These are phyloP conservation scores for Anguilla japonica DNA, from an alignment of 2,113 vertebrate genomes.

Conservation along the genomic window DNA sequence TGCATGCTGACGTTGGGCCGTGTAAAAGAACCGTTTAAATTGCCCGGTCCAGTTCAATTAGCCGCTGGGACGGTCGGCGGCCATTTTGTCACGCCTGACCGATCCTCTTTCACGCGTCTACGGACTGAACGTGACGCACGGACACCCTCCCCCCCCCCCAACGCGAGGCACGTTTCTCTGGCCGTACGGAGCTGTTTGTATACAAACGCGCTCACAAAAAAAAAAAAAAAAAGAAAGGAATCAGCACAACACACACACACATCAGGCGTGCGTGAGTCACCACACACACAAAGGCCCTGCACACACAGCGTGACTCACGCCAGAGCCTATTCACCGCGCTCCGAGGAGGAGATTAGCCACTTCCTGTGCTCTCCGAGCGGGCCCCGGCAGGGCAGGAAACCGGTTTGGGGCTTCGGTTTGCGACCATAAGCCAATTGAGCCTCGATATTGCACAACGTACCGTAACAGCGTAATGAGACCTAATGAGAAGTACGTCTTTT, in stretches of 20 bases:
- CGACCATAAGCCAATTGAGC: background rate
- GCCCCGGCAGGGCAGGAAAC: constrained; percentile 35
- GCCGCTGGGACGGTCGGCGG: background rate
- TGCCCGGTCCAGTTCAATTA: background rate
- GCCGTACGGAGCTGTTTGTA: constrained; percentile 33
- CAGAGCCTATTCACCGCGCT: constrained; percentile 38
- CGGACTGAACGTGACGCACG: background rate
- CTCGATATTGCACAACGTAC: background rate
- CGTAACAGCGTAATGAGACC: background rate
- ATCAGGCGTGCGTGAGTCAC: constrained; percentile 36
- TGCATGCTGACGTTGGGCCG: background rate
- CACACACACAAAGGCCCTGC: constrained; percentile 25
- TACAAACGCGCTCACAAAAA: constrained; percentile 33
- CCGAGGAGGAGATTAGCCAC: constrained; percentile 41
- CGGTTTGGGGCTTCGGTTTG: background rate
- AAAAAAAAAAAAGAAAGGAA: background rate
- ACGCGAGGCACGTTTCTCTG: constrained; percentile 9
- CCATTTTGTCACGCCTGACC: background rate
- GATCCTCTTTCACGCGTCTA: background rate
- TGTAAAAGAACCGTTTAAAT: background rate
- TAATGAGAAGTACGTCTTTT: background rate
- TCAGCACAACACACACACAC: constrained; percentile 20
- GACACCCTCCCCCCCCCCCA: background rate
- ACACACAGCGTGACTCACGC: constrained; percentile 40
- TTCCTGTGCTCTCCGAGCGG: constrained; percentile 40